Base-by-base conservation (phyloP, 2,113 vertebrate species). In the Anhinga rufa region DNA sequence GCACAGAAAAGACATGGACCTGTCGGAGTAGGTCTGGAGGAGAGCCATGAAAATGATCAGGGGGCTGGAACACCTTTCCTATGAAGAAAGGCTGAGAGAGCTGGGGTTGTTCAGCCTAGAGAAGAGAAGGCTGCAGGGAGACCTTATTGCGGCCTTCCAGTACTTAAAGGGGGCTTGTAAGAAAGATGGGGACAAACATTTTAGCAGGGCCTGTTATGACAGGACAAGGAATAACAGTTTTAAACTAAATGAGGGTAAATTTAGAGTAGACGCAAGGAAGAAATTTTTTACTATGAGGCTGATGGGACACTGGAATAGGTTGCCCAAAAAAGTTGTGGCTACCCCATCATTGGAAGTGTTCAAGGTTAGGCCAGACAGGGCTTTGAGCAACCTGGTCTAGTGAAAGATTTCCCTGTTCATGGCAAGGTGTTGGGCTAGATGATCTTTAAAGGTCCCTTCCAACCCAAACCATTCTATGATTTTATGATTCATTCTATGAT, bases 301-400 rank as follows among this genome's bases (percentile, higher is more conserved):
- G 3, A 2, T 58, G 22, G 12, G 34, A 31, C 17, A 29, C 4
- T 49, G 60, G 12, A 17, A 49, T 17, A 70, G 3, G 16, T 40
- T 80, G 9, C 15, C 13, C 15, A 34, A 19, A 58, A 48, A 88
- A 34, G 14, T 0, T 74, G 20, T 40, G 57, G 22, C 4, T 46
- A 14, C 4, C 10, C 3, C 7, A 13, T 24, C 22, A 2, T 0
- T 48, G 55, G 10, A 44, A 32, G 2, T 44, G n/a, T 58, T 88
- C 22, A 70, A 34, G n/a, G 15, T 22, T 13, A 55, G 21, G 28
- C 3, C 65, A 49, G 14, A 66, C 1, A 2, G 17, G 5, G 2
- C 24, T 87, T 61, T 36, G 62, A 52, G 36, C 6, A 81, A 17
- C 7, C 5, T 49, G 10, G 3, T 7, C 24, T 49, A 26, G 25